A percentile compares a stretch with the other conserved stretches of the same genome.
phyloP scores from a whole-genome alignment of 1,140 invertebrate species.

The Ceratosolen fusciceps region DNA sequence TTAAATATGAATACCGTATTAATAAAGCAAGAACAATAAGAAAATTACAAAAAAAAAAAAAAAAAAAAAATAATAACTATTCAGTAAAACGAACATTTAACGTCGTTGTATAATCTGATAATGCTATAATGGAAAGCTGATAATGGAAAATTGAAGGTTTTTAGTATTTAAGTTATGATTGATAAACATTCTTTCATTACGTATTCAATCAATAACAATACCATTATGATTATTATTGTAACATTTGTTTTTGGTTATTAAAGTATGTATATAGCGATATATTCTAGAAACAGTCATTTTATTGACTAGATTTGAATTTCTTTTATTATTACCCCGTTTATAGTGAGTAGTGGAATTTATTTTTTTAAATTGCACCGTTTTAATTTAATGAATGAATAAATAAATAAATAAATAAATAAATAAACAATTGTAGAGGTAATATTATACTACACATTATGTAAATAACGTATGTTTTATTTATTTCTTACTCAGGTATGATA shows the following conservation, averaged over 20 bases:
- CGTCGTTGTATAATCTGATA: slow-evolving; percentile 33
- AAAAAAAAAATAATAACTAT: slow-evolving; percentile 10
- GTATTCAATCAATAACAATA: slow-evolving; percentile 68
- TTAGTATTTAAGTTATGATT: slow-evolving; percentile 70
- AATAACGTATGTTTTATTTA: too few relatives aligned
- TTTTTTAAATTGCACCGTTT: too few relatives aligned
- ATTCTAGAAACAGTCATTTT: slow-evolving; percentile 47
- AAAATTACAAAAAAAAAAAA: slow-evolving; percentile 21
- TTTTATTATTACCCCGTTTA: background rate
- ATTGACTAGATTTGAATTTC: background rate
- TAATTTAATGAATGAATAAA: too few relatives aligned
- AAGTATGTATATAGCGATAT: slow-evolving; percentile 72
- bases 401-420: too few relatives aligned
- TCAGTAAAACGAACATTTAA: background rate
- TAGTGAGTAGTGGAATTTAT: too few relatives aligned
- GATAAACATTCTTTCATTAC: slow-evolving; percentile 69
- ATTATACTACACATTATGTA: too few relatives aligned
- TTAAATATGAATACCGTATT: slow-evolving; percentile 58
- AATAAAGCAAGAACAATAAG: slow-evolving; percentile 50
- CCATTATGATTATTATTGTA: slow-evolving; percentile 69
- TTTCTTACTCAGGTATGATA: too few relatives aligned
- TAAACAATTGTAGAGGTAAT: too few relatives aligned
- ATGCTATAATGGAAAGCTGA: slow-evolving; percentile 45
- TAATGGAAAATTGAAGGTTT: slow-evolving; percentile 62
- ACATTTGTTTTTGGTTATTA: slow-evolving; percentile 72